A percentile compares a stretch with the other conserved stretches of the same genome.
These are phyloP conservation scores for Pycnomerus fuliginosus DNA, from an alignment of 2,888 invertebrate species.

Conservation along the genomic window DNA sequence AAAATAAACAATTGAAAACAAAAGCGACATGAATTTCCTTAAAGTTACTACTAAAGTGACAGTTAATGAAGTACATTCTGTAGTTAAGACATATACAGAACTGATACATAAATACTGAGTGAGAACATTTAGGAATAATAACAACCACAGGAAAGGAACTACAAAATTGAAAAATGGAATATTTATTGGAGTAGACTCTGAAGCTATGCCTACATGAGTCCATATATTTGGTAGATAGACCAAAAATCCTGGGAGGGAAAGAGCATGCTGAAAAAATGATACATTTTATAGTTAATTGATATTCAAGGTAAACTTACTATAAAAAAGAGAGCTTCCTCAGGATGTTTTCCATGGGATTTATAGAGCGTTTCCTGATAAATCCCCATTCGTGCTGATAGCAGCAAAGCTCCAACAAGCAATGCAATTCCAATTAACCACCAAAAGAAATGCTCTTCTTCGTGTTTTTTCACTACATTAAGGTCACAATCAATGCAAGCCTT, in stretches of 20 bases:
- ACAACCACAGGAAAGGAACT: conserved; percentile 75
- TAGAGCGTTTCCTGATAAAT: conserved; percentile 86
- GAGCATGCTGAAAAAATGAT: conserved; percentile 66
- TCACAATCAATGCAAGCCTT: conserved; percentile 45
- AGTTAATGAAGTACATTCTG: conserved; percentile 90
- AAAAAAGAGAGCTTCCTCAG: conserved; percentile 83
- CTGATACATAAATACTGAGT: conserved; percentile 95
- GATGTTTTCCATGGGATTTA: conserved; percentile 84
- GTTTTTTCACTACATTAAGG: conserved; percentile 49
- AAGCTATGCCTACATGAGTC: conserved; percentile 72
- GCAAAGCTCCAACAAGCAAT: conserved; percentile 82
- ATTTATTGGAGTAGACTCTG: conserved; percentile 60
- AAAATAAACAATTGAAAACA: conserved; percentile 96
- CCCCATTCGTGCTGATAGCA: conserved; percentile 94
- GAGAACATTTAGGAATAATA: conserved; percentile 76
- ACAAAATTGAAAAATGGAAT: conserved; percentile 62
- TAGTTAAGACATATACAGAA: conserved; percentile 90
- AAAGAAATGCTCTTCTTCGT: conserved; percentile 59
- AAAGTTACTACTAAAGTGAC: conserved; percentile 95
- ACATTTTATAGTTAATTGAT: conserved; percentile 7
- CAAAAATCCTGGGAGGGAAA: conserved; percentile 88
- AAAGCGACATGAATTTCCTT: conserved; percentile 89
- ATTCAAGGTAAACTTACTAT: conserved; percentile 57
- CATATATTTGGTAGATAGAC: conserved; percentile 75
- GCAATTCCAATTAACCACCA: conserved; percentile 73